Evolutionary conservation across 2,888 invertebrate species (phyloP), one percentile per base, ranked within the genome.

Genomic region (Drosophila aldrichi): DNA sequence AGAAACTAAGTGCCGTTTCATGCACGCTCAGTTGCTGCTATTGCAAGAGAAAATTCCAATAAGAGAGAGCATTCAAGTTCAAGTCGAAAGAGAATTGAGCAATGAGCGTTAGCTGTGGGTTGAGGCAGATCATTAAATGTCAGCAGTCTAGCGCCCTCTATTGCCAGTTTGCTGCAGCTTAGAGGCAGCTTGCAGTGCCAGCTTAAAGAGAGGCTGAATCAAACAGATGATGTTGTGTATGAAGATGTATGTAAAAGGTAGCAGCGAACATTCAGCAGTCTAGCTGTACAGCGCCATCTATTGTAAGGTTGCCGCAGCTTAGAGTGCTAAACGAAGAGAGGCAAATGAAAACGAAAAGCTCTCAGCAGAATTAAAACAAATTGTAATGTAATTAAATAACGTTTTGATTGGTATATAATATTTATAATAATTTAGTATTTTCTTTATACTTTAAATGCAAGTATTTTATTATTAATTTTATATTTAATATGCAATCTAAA

Each of bases 111-210:
- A 49, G 12, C 12, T 49, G 49, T 32, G 12, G 1, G 12, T 32
- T 49, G 3, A 5, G 10, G 1, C 12, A 32, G 32, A 32, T 49
- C 29, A 18, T 49, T 7, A 18, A 49, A 18, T 49, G 18, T 12
- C 3, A 8, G 12, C 10, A n/a, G n/a, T 6, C 1, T 3, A 48
- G 70, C 69, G 54, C 48, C 77, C 79, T 75, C 76, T 78, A 63
- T 79, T 75, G 63, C 25, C 44, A 14, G 58, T 12, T 51, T 10
- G 22, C 22, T 46, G 22, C 18, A 34, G 34, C 16, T 16, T 9
- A 20, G 16, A 20, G 41, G 38, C 40, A 18, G 1, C 18, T 36
- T 18, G 5, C 18, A 18, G 41, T 18, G 10, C 41, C 56, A 16
- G 38, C 56, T 44, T 36, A 7, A 0, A n/a, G 64, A 57, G 62